phyloP scores from a whole-genome alignment of 2,888 invertebrate genomes.

The Andricus quercusramuli region DNA sequence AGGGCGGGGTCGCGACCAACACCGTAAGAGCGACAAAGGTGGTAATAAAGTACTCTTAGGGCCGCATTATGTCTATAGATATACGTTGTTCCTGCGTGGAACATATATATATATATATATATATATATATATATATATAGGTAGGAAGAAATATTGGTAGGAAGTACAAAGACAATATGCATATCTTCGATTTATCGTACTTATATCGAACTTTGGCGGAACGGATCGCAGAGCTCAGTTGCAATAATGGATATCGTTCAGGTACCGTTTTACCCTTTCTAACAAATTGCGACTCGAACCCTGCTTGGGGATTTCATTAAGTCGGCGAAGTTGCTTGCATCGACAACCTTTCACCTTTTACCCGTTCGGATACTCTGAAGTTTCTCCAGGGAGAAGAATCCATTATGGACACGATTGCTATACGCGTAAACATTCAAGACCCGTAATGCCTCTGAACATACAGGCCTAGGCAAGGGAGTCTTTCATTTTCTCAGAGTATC shows the following conservation, averaged over 20 bases:
- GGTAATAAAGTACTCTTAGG: too few relatives aligned
- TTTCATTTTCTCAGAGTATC: constrained; percentile 54
- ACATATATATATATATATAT: too few relatives aligned
- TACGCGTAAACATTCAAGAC: constrained; percentile 50
- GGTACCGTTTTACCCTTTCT: constrained; percentile 5
- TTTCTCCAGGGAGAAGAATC: constrained; percentile 45
- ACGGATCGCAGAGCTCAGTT: not conserved
- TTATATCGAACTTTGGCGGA: not conserved
- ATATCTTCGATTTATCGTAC: not conserved
- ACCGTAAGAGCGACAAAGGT: too few relatives aligned
- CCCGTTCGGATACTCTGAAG: constrained; percentile 53
- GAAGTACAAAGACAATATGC: not conserved
- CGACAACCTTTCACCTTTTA: constrained; percentile 56
- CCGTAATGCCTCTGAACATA: constrained; percentile 51
- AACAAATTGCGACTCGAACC: constrained; percentile 8
- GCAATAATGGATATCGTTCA: constrained; percentile 2
- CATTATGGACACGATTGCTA: constrained; percentile 54
- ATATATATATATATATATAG: not conserved
- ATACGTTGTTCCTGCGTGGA: too few relatives aligned
- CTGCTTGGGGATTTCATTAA: constrained; percentile 11
- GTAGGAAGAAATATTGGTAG: constrained; percentile 9
- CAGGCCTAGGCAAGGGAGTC: constrained; percentile 54
- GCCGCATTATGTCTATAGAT: too few relatives aligned
- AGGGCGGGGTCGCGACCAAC: too few relatives aligned
- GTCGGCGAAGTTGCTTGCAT: constrained; percentile 52